Conservation (phyloP, 2,113 vertebrate genomes). For the Malurus alboscapulatus region DNA sequence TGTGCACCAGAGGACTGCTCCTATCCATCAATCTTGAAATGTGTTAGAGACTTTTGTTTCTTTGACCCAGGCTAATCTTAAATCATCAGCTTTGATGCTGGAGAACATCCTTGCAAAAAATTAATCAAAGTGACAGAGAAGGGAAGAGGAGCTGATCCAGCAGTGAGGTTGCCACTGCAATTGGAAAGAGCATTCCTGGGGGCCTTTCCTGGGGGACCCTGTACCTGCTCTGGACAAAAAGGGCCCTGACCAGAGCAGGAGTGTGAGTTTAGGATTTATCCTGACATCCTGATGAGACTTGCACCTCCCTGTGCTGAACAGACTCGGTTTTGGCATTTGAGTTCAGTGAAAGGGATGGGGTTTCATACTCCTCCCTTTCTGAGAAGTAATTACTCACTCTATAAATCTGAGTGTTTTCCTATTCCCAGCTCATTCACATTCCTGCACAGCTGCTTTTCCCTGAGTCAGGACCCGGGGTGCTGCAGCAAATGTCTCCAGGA, state of each 20-base stretch:
- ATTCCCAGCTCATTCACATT: background rate
- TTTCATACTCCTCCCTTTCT: background rate
- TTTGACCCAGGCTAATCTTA: background rate
- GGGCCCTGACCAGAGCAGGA: background rate
- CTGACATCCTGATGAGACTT: background rate
- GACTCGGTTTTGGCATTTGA: accelerated
- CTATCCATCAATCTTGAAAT: background rate
- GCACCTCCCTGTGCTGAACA: background rate
- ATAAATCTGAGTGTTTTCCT: background rate
- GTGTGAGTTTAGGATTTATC: background rate
- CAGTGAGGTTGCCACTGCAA: background rate
- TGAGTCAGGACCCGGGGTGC: background rate
- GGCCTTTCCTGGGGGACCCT: background rate
- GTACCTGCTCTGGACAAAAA: background rate
- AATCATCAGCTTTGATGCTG: background rate
- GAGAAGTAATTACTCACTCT: background rate
- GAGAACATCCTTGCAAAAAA: background rate
- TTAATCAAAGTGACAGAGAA: background rate
- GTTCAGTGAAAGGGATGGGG: background rate
- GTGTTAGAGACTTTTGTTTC: background rate
- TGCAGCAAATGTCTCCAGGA: background rate
- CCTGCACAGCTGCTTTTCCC: background rate
- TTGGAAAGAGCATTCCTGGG: background rate
- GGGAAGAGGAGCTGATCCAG: background rate
- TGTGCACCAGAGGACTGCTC: background rate